Evolutionary conservation across 2,113 vertebrate genomes (phyloP), one percentile per base, ranked within the genome.

Genomic region (Prolemur simus): DNA sequence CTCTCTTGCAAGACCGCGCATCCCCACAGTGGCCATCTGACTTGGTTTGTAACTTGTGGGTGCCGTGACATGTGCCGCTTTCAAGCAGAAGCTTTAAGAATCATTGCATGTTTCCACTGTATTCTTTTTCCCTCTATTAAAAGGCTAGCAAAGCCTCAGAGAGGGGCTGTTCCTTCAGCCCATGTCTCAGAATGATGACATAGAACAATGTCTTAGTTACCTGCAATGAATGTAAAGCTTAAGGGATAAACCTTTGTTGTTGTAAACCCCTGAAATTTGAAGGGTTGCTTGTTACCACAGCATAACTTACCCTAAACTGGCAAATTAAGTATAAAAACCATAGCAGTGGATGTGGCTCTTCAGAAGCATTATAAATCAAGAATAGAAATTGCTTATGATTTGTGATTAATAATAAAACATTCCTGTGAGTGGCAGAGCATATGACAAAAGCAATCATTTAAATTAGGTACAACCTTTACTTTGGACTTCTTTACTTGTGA

Each of bases 381-480:
- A 87, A 82, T 25, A 14, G 7, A 1, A 86, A 23, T 64, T 47
- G 21, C 32, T 87, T 54, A 76, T 15, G 58, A 32, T 94, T 91
- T 77, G 60, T 42, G 45, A 95, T 64, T 76, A 87, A 91, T 34
- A 93, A 64, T 9, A 80, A 83, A 87, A 84, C 56, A 66, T 74
- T 84, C 47, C 73, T 80, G 47, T 52, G 18, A 85, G 18, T 34
- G 25, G 42, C 25, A 74, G 84, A 92, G 29, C 37, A 92, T 0
- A 1, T 54, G 56, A 80, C 58, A 68, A 87, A 94, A 52, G 54
- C 23, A 21, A 21, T 58, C 6, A 58, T 42, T 60, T 78, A 84
- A 88, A 47, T 69, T 54, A 58, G n/a, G 20, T 34, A 77, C 0
- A 15, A 52, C 4, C 7, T 73, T 56, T 68, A 56, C 69, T 39